Conservation (phyloP, 2,113 vertebrate genomes). For the Pelodiscus sinensis region DNA sequence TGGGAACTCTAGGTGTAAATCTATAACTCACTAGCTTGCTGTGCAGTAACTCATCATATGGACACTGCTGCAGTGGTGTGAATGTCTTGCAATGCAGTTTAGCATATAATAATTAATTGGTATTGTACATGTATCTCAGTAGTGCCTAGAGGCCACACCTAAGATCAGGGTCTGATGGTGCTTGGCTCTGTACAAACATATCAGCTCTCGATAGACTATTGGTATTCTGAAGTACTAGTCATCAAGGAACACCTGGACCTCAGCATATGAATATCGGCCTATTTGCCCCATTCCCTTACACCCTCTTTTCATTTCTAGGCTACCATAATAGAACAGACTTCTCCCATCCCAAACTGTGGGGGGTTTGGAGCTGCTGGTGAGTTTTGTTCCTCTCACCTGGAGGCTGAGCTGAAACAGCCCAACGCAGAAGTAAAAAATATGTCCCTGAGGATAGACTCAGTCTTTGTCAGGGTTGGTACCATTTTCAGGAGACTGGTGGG, state of each 20-base stretch:
- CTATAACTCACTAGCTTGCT: rapidly evolving
- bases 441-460: not conserved
- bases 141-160: not conserved
- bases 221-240: not conserved
- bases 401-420: not conserved
- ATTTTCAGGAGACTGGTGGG: not conserved
- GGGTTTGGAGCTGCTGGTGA: not conserved
- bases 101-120: not conserved
- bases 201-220: not conserved
- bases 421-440: not conserved
- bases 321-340: not conserved
- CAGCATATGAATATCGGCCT: not conserved
- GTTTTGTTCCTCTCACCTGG: not conserved
- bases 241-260: not conserved
- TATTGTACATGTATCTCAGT: not conserved
- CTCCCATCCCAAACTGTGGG: not conserved
- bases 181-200: rapidly evolving
- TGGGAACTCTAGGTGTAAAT: not conserved
- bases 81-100: not conserved
- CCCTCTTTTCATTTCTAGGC: not conserved
- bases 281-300: not conserved
- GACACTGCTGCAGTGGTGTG: not conserved
- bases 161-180: not conserved
- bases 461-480: not conserved
- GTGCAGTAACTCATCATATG: rapidly evolving